These are phyloP conservation scores for Fundulus diaphanus DNA, from an alignment of 2,797 vertebrate genomes.

Conservation along the genomic window DNA sequence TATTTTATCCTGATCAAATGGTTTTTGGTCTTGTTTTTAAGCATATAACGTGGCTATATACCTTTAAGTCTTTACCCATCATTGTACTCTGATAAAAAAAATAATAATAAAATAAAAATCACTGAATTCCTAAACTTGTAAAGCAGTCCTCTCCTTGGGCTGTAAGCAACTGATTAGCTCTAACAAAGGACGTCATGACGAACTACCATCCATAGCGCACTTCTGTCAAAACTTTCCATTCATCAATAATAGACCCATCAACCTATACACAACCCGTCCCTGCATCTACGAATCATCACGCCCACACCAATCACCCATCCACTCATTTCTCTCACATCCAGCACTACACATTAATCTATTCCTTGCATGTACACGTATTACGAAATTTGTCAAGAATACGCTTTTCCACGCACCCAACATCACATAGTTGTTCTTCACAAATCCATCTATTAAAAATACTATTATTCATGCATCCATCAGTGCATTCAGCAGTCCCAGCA, in stretches of 20 bases:
- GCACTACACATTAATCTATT: background rate
- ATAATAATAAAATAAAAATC: too few relatives aligned
- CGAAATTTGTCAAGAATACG: background rate
- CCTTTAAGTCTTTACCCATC: background rate
- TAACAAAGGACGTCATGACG: background rate
- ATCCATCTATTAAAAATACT: background rate
- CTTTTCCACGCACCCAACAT: background rate
- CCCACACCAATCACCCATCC: background rate
- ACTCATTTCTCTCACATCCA: background rate
- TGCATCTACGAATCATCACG: background rate
- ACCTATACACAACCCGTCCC: background rate
- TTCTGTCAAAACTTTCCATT: background rate
- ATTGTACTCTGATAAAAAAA: background rate
- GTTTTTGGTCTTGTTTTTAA: too few relatives aligned
- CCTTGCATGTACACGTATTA: background rate
- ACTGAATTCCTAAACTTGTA: background rate
- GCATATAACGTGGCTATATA: background rate
- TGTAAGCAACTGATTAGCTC: background rate
- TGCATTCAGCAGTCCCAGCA: background rate
- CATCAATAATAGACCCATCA: background rate
- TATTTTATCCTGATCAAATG: too few relatives aligned
- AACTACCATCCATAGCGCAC: background rate
- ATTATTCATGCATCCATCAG: background rate
- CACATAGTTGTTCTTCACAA: background rate
- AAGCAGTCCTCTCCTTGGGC: background rate